Evolutionary conservation across 2,113 vertebrate genomes (phyloP).

Genomic region (Trochalopteron elliotii): DNA sequence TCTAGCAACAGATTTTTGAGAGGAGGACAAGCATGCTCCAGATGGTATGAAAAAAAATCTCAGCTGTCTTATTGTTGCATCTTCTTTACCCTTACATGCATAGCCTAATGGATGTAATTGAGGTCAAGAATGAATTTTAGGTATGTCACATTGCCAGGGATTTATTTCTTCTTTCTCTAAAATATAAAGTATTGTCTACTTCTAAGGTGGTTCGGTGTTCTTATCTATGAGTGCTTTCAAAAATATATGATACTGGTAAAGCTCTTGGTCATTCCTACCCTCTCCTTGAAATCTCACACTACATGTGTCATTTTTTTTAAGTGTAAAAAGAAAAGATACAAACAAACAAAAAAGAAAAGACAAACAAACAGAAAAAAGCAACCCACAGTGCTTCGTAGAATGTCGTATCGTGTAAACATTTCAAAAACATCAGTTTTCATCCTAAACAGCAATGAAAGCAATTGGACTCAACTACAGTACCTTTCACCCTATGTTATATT

Average conservation of each 20-base stretch:
- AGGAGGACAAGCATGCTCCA: slow-evolving; percentile 22
- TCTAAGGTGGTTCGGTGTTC: neutral
- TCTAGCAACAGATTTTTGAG: slow-evolving; percentile 53
- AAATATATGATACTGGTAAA: neutral
- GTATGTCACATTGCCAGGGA: neutral
- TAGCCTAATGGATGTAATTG: neutral
- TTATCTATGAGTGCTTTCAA: neutral
- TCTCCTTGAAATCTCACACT: neutral
- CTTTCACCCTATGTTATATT: neutral
- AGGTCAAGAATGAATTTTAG: neutral
- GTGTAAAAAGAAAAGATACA: neutral
- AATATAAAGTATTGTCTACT: neutral
- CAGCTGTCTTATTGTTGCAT: neutral
- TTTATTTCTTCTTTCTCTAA: neutral
- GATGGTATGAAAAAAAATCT: slow-evolving; percentile 47
- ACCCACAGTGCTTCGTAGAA: neutral
- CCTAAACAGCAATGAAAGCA: neutral
- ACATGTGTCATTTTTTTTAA: neutral
- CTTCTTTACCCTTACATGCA: neutral
- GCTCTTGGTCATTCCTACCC: neutral
- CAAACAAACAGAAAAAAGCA: neutral
- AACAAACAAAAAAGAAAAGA: neutral
- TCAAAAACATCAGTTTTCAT: neutral
- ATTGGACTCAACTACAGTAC: neutral
- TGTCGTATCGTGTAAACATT: neutral